phyloP scores from a whole-genome alignment of 2,113 vertebrate species.

The Odobenus rosmarus region DNA sequence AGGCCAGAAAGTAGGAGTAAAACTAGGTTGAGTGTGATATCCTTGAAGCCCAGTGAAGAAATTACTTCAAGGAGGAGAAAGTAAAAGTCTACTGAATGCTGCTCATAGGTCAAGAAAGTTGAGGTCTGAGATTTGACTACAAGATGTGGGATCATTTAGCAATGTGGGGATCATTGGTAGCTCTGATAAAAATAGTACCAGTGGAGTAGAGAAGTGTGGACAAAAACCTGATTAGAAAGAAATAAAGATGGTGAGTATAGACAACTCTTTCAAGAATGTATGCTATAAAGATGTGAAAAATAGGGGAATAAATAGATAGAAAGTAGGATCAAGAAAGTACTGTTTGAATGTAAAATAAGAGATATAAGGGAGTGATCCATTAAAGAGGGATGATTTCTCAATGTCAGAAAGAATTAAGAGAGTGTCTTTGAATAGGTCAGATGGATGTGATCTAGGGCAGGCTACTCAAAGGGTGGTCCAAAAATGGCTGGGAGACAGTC shows the following conservation, averaged over 20 bases:
- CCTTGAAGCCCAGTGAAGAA: background rate
- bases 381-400: background rate
- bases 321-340: background rate
- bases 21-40: background rate
- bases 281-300: background rate
- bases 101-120: background rate
- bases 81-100: background rate
- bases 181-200: background rate
- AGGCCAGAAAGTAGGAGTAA: conserved; percentile 27
- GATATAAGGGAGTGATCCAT: background rate
- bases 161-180: background rate
- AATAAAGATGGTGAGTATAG: background rate
- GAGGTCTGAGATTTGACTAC: background rate
- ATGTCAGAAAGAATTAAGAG: background rate
- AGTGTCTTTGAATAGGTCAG: background rate
- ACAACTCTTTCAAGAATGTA: background rate
- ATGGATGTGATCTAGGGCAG: background rate
- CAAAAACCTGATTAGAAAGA: background rate
- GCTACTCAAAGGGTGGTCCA: background rate
- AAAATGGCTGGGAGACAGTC: background rate
- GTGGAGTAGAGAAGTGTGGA: background rate
- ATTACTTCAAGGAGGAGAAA: background rate
- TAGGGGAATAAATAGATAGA: background rate
- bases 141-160: background rate
- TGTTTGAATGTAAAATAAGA: background rate